Evolutionary conservation across 2,113 vertebrate genomes (phyloP).

Genomic region (Platichthys flesus): DNA sequence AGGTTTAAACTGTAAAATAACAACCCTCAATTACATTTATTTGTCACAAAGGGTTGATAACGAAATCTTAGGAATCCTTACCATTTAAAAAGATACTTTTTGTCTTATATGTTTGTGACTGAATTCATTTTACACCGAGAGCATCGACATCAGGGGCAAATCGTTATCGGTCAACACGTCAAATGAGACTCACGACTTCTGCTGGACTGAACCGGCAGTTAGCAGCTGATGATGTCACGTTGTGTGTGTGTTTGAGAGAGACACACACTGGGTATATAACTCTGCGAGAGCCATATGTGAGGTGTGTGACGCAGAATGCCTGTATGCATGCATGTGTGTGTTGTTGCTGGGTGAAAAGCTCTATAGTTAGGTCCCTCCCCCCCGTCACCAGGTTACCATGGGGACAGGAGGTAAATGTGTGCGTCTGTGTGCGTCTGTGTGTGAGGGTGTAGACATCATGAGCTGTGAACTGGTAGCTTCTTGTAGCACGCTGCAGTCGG

Average conservation of each 20-base stretch:
- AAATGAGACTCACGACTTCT: no score
- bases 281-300: constrained; percentile 32
- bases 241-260: not conserved
- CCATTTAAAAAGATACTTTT: no score
- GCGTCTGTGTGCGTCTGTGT: not conserved
- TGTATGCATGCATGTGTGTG: constrained; percentile 44
- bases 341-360: constrained; percentile 72
- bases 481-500: constrained; percentile 40
- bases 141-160: no score
- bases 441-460: constrained; percentile 23
- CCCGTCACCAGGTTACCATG: constrained; percentile 68
- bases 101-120: no score
- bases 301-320: constrained; percentile 30
- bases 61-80: no score
- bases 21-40: no score
- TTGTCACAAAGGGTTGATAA: no score
- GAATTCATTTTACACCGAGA: no score
- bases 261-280: not conserved
- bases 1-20: no score
- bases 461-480: constrained; percentile 44
- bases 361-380: constrained; percentile 69
- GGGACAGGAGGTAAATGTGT: constrained; percentile 61
- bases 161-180: no score
- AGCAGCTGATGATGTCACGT: constrained; percentile 22
- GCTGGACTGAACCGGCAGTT: no score